Conservation (phyloP, 2,888 invertebrate species). For the Pyrrhopygopsis socrates region DNA sequence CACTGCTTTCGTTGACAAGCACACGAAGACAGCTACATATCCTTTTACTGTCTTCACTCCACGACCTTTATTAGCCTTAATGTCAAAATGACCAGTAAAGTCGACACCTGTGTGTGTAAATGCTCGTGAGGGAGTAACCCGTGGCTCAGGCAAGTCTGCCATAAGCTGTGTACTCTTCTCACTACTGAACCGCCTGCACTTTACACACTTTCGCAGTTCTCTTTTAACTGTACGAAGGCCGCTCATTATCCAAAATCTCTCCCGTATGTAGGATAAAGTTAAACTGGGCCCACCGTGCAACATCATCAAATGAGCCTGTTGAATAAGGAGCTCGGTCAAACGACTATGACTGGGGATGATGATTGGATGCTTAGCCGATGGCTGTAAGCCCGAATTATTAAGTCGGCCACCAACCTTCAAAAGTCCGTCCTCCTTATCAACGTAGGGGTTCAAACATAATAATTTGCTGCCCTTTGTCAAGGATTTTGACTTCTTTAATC, state of each 20-base stretch:
- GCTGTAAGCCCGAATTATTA: neutral
- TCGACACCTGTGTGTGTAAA: constrained; percentile 12
- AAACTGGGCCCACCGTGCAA: constrained; percentile 6
- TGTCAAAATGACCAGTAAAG: constrained; percentile 20
- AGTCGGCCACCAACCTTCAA: constrained; percentile 30
- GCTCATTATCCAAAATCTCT: constrained; percentile 1
- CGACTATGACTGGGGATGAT: constrained; percentile 1
- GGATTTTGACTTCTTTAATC: neutral
- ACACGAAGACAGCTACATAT: constrained; percentile 33
- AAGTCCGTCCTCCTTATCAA: constrained; percentile 25
- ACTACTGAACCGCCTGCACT: neutral
- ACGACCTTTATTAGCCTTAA: constrained; percentile 4
- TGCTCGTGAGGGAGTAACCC: neutral
- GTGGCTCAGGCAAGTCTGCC: neutral
- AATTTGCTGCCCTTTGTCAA: neutral
- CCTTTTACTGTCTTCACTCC: constrained; percentile 28
- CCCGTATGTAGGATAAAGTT: neutral
- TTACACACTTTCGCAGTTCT: neutral
- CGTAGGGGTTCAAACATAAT: constrained; percentile 18
- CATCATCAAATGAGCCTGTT: neutral
- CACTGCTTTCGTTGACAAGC: neutral
- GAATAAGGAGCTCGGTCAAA: neutral
- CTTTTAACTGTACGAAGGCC: constrained; percentile 5
- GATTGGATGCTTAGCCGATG: constrained; percentile 1
- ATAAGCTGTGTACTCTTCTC: neutral